Evolutionary conservation across 2,113 vertebrate species (phyloP).

Genomic region (Chaetodon trifascialis): DNA sequence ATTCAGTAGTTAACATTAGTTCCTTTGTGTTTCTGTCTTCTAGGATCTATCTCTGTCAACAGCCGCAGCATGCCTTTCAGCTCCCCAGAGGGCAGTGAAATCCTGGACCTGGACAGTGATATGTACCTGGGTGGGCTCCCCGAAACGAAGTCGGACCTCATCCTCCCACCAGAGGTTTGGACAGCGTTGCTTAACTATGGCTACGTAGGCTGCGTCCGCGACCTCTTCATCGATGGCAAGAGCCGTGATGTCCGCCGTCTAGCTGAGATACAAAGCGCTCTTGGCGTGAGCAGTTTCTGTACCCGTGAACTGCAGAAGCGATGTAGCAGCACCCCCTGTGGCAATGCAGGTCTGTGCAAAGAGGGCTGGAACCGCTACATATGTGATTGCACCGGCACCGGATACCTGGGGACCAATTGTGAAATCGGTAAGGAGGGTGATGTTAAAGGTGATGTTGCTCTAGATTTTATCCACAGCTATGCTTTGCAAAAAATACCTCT

Average conservation of each 20-base stretch:
- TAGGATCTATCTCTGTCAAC: constrained; percentile 94
- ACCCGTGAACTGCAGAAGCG: constrained; percentile 91
- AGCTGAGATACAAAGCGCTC: constrained; percentile 87
- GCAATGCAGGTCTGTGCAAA: constrained; percentile 88
- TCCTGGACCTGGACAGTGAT: constrained; percentile 92
- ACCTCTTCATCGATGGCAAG: constrained; percentile 94
- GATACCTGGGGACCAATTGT: constrained; percentile 90
- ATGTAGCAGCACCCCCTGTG: constrained; percentile 89
- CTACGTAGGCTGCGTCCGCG: constrained; percentile 93
- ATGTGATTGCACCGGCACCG: constrained; percentile 92
- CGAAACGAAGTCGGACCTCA: constrained; percentile 85
- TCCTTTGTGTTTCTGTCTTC: neutral
- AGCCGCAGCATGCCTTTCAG: constrained; percentile 92
- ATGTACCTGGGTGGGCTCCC: constrained; percentile 93
- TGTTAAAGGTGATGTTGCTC: neutral
- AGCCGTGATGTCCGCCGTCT: constrained; percentile 91
- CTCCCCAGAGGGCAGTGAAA: constrained; percentile 93
- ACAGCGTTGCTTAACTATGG: constrained; percentile 91
- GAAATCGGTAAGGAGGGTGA: constrained; percentile 86
- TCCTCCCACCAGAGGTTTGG: constrained; percentile 94
- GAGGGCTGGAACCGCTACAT: constrained; percentile 96
- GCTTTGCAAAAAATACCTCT: neutral
- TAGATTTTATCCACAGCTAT: neutral
- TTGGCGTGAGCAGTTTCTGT: constrained; percentile 90
- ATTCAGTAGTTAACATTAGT: neutral